Evolutionary conservation across 2,888 invertebrate genomes (phyloP).

Genomic region (Eilema griseolum): DNA sequence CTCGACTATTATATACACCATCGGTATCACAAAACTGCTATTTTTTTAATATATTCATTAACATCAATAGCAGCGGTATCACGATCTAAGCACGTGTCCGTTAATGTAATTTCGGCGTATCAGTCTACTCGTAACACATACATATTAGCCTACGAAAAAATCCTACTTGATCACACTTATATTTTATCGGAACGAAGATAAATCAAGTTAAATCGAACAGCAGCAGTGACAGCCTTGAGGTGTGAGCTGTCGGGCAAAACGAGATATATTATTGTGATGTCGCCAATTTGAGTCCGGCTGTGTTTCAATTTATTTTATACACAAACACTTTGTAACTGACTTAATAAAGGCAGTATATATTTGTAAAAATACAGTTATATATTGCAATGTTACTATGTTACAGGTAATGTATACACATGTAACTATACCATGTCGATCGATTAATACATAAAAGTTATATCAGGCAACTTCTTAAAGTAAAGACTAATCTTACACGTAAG

Average conservation of each 20-base stretch:
- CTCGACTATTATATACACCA: conserved; percentile 39
- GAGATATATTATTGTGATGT: conserved; percentile 42
- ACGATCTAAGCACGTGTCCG: conserved; percentile 57
- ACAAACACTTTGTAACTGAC: conserved; percentile 6
- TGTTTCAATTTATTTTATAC: conserved; percentile 42
- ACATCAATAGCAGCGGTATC: conserved; percentile 44
- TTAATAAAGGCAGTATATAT: not conserved
- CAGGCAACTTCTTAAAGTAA: too few relatives aligned
- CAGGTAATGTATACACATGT: not conserved
- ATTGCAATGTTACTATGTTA: not conserved
- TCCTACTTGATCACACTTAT: conserved; percentile 44
- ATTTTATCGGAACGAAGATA: conserved; percentile 51
- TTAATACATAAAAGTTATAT: not conserved
- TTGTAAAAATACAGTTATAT: not conserved
- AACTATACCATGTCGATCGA: not conserved
- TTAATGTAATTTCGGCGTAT: conserved; percentile 53
- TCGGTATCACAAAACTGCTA: conserved; percentile 48
- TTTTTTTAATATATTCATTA: conserved; percentile 40
- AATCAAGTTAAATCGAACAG: conserved; percentile 56
- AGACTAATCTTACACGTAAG: too few relatives aligned
- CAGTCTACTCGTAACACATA: conserved; percentile 48
- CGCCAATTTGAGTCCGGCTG: conserved; percentile 35
- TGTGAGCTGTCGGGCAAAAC: conserved; percentile 46
- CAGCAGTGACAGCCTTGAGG: conserved; percentile 47
- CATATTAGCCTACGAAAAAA: conserved; percentile 50